Evolutionary conservation across 2,888 invertebrate species (phyloP), one percentile per base, ranked within the genome.

Genomic region (Zaprionus obscuricornis): DNA sequence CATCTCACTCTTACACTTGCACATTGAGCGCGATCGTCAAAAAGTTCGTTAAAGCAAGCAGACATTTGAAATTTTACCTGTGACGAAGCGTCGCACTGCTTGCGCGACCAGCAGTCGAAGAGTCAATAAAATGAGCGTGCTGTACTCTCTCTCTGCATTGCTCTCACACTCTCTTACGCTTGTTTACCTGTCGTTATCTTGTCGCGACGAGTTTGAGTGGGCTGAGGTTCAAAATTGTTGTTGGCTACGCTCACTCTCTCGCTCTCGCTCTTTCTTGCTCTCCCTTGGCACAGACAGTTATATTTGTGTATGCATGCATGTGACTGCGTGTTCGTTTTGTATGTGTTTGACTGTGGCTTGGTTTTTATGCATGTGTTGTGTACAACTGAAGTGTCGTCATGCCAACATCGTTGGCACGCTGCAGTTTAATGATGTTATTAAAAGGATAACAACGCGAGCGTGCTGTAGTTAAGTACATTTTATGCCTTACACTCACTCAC

Each of bases 51-150:
- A 85, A 75, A 46, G 36, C 50, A 43, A 39, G 47, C 43, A 18
- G 1, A 42, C 47, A 47, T 78, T 78, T 85, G 67, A 85, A n/a
- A 78, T 74, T 83, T 82, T 78, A 82, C 78, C 82, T 78, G 85
- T 68, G 78, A 70, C 60, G 84, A n/a, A n/a, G n/a, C 60, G 56
- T 14, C 39, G 37, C 26, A 24, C 36, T 34, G 56, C 45, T 45
- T 65, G 68, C 34, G 6, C 8, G 27, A 59, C 18, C n/a, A 8
- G 7, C 33, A 17, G 56, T 33, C 14, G n/a, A 27, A 3, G 22
- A 39, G 33, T 10, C 13, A 24, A n/a, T n/a, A n/a, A n/a, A n/a
- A n/a, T n/a, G n/a, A n/a, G n/a, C n/a, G n/a, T n/a, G n/a, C n/a
- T n/a, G n/a, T n/a, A n/a, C 43, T 18, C 17, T 6, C 13, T 26